Conservation (phyloP, 2,113 vertebrate species). For the Edolisoma coerulescens region DNA sequence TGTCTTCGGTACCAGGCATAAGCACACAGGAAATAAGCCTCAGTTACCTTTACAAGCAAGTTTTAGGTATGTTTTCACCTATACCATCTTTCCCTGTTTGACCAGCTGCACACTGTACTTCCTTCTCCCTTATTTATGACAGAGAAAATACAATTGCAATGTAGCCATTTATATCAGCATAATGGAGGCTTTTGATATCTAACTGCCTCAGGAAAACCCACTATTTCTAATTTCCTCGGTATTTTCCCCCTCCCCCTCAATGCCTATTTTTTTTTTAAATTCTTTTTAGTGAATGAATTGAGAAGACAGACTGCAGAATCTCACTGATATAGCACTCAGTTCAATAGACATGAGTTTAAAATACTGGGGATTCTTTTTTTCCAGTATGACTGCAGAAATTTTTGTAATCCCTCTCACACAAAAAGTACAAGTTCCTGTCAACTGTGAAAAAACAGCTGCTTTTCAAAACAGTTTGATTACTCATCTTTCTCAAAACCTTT, state of each 20-base stretch:
- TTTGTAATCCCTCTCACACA: neutral
- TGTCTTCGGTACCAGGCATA: neutral
- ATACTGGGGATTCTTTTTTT: neutral
- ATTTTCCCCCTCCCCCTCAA: neutral
- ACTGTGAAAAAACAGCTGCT: neutral
- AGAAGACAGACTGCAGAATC: neutral
- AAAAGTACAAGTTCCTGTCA: neutral
- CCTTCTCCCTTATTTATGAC: neutral
- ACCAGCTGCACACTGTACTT: neutral
- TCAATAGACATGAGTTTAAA: neutral
- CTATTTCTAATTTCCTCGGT: neutral
- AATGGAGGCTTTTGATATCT: neutral
- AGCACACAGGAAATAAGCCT: neutral
- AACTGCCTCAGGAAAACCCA: neutral
- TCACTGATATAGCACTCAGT: neutral
- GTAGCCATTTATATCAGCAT: neutral
- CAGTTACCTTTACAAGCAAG: neutral
- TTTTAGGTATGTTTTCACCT: neutral
- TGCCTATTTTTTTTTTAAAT: neutral
- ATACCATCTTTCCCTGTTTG: neutral
- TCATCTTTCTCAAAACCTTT: conserved; percentile 15
- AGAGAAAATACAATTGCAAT: neutral
- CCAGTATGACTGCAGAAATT: neutral
- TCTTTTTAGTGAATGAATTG: neutral
- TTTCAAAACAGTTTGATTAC: neutral